These are phyloP conservation scores for Channallabes apus DNA, from an alignment of 2,797 vertebrate genomes.

Conservation along the genomic window DNA sequence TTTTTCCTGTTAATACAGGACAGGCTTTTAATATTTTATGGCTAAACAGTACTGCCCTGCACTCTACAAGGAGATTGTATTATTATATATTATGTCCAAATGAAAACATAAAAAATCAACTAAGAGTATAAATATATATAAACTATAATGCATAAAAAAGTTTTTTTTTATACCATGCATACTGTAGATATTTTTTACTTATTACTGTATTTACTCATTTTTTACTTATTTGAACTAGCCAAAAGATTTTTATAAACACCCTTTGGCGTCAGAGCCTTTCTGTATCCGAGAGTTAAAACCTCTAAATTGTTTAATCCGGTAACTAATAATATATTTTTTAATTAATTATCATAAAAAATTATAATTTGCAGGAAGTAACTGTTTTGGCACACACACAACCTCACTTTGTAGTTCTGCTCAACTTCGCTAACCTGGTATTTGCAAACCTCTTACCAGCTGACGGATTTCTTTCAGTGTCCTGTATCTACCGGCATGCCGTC, in stretches of 20 bases:
- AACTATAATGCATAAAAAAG: too few relatives aligned
- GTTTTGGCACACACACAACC: neutral
- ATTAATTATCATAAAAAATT: neutral
- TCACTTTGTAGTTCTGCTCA: neutral
- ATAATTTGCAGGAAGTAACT: neutral
- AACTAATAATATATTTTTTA: neutral
- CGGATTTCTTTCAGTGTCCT: conserved; percentile 18
- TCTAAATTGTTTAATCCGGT: neutral
- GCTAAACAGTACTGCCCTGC: neutral
- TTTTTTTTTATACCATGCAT: too few relatives aligned
- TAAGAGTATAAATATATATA: too few relatives aligned
- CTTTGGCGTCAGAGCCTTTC: neutral
- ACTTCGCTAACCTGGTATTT: neutral
- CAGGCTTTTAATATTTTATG: neutral
- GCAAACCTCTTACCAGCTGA: conserved; percentile 15
- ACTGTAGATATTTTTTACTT: too few relatives aligned
- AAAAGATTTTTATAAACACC: neutral
- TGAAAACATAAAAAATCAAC: neutral
- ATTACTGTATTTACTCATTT: too few relatives aligned
- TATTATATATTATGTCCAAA: neutral
- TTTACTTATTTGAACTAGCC: neutral
- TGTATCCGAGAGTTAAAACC: neutral
- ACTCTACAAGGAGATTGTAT: neutral
- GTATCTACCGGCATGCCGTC: conserved; percentile 3
- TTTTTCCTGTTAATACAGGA: neutral